phyloP scores from a whole-genome alignment of 92 coral and sea anemone genomes.

The Palythoa caribaeorum region DNA sequence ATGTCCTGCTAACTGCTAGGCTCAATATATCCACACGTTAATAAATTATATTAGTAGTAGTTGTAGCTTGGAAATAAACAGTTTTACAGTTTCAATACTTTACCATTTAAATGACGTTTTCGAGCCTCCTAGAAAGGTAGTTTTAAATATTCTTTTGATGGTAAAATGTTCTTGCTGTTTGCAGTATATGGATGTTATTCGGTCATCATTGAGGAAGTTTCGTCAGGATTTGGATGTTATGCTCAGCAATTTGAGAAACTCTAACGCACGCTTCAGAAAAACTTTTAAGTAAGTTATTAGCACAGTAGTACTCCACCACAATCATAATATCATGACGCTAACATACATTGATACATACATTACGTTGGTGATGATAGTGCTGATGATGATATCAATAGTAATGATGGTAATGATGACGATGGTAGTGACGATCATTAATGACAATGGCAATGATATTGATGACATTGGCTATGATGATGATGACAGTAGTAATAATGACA shows the following conservation, averaged over 20 bases:
- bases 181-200: constrained; percentile 93
- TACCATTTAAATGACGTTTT: background rate
- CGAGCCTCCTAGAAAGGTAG: background rate
- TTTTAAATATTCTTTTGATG: background rate
- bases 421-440: background rate
- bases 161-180: background rate
- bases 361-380: background rate
- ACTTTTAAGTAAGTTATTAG: constrained; percentile 95
- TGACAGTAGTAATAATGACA: background rate
- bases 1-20: too few relatives aligned
- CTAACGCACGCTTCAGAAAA: constrained; percentile 98
- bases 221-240: constrained; percentile 97
- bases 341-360: too few relatives aligned
- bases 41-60: too few relatives aligned
- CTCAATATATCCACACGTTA: too few relatives aligned
- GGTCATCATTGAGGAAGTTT: constrained; percentile 92
- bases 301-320: background rate
- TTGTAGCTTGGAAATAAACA: too few relatives aligned
- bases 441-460: background rate
- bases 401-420: background rate
- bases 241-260: constrained; percentile 94
- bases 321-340: too few relatives aligned
- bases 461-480: background rate
- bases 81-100: background rate
- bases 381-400: too few relatives aligned